These are phyloP conservation scores for Drosophila willistoni DNA, from an alignment of 1,140 invertebrate species.

Conservation along the genomic window DNA sequence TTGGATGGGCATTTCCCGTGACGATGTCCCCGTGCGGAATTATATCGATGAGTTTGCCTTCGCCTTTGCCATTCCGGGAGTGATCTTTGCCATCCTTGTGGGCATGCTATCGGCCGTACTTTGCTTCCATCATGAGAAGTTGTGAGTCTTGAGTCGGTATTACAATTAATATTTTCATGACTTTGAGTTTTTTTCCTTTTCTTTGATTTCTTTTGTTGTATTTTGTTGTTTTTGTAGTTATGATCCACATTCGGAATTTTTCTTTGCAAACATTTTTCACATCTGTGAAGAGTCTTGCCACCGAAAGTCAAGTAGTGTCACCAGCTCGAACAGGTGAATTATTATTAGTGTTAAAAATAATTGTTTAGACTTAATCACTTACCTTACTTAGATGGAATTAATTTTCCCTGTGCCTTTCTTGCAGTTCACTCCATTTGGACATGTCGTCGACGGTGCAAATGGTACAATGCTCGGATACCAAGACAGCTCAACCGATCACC, in stretches of 20 bases:
- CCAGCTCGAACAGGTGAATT: slow-evolving; percentile 60
- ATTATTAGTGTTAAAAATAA: slow-evolving; percentile 27
- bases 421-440: slow-evolving; percentile 53
- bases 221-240: slow-evolving; percentile 54
- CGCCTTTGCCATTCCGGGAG: slow-evolving; percentile 88
- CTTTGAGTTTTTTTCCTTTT: slow-evolving; percentile 26
- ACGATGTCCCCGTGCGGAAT: slow-evolving; percentile 87
- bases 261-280: slow-evolving; percentile 82
- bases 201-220: slow-evolving; percentile 32
- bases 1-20: slow-evolving; percentile 83
- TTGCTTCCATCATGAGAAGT: slow-evolving; percentile 90
- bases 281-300: slow-evolving; percentile 79
- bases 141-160: slow-evolving; percentile 86
- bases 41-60: slow-evolving; percentile 89
- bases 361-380: neutral
- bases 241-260: slow-evolving; percentile 80
- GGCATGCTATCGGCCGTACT: slow-evolving; percentile 88
- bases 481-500: slow-evolving; percentile 72
- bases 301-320: slow-evolving; percentile 51
- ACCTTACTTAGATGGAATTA: no score
- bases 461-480: slow-evolving; percentile 79
- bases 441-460: slow-evolving; percentile 81
- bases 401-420: neutral
- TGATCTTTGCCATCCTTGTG: slow-evolving; percentile 87
- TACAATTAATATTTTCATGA: slow-evolving; percentile 17